Base-by-base conservation (phyloP, 2,888 invertebrate species). In the Seira sanloemensis region DNA sequence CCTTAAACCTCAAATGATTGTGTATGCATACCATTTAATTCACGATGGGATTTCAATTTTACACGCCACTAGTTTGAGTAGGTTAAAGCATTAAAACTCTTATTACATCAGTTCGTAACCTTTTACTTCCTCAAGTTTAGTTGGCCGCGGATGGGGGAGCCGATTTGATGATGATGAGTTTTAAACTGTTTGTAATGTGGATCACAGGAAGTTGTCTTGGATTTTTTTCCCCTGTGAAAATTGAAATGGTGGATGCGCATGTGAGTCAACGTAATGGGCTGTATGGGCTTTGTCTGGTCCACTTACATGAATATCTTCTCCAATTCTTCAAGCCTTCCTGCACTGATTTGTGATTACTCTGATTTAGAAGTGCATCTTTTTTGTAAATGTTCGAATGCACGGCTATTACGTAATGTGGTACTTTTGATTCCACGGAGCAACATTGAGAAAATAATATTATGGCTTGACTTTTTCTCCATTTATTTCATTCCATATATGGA, bases 401-500 rank as follows among this genome's bases (percentile, higher is more conserved):
- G 37, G 37, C n/a, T 50, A 50, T 50, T 50, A 50, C 50, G 50
- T 50, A 50, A 50, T 50, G 50, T 50, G 50, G 50, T 50, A 50
- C 50, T 50, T 50, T 50, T 50, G 50, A 50, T 50, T 50, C 50
- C 2, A 18, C 12, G 50, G 50, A 50, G n/a, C 50, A 50, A 50
- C 50, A 50, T 50, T 50, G 50, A 50, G 50, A 50, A 18, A 50
- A n/a, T 50, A 18, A 50, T 50, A 50, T 50, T 50, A 50, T 50
- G 50, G 50, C 50, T 18, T 72, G 75, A 65, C 72, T 71, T 75
- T 75, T 81, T 73, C 77, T 82, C 82, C 72, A 77, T 72, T 77
- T 82, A 76, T 82, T 77, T 81, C 50, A 81, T 71, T 82, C 82
- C 82, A 82, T 75, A 82, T 82, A 82, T 82, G 82, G 82, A 69